phyloP scores from a whole-genome alignment of 1,140 invertebrate genomes.

The Drosophila fuyamai region DNA sequence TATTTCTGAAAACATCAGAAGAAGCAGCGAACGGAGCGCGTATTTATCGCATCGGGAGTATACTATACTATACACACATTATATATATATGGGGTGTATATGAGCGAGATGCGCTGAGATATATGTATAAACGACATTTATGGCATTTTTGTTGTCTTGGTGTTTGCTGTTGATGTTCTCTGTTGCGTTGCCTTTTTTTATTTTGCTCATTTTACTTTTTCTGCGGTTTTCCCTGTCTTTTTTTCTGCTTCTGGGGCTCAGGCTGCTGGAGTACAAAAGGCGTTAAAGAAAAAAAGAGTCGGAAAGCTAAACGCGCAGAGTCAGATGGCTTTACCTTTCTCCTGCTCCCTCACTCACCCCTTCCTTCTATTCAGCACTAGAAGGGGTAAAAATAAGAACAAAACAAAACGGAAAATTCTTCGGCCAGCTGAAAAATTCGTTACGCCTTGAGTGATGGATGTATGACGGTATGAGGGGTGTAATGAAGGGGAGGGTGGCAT shows the following conservation, averaged over 20 bases:
- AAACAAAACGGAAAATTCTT: slow-evolving; percentile 28
- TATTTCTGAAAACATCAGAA: slow-evolving; percentile 54
- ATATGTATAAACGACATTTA: slow-evolving; percentile 64
- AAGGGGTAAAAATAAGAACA: slow-evolving; percentile 5
- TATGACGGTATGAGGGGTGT: not conserved
- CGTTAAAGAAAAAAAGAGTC: slow-evolving; percentile 21
- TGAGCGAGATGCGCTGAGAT: slow-evolving; percentile 38
- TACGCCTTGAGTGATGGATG: slow-evolving; percentile 49
- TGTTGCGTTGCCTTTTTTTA: slow-evolving; percentile 35
- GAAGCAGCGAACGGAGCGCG: slow-evolving; percentile 49
- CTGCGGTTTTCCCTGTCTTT: slow-evolving; percentile 39
- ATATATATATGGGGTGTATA: slow-evolving; percentile 9
- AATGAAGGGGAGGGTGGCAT: not conserved
- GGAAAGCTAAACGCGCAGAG: slow-evolving; percentile 49
- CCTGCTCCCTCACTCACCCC: not conserved
- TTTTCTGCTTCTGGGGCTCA: slow-evolving; percentile 8
- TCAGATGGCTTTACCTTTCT: slow-evolving; percentile 54
- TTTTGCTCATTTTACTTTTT: slow-evolving; percentile 64
- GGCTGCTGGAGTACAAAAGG: slow-evolving; percentile 26
- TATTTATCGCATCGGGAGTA: slow-evolving; percentile 61
- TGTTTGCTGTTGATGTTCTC: slow-evolving; percentile 28
- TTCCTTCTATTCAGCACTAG: not conserved
- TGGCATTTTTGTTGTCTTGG: slow-evolving; percentile 67
- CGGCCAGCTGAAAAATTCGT: slow-evolving; percentile 50
- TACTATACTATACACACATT: slow-evolving; percentile 29